Evolutionary conservation across 2,888 invertebrate genomes (phyloP).

Genomic region (Drosophila paranaensis): DNA sequence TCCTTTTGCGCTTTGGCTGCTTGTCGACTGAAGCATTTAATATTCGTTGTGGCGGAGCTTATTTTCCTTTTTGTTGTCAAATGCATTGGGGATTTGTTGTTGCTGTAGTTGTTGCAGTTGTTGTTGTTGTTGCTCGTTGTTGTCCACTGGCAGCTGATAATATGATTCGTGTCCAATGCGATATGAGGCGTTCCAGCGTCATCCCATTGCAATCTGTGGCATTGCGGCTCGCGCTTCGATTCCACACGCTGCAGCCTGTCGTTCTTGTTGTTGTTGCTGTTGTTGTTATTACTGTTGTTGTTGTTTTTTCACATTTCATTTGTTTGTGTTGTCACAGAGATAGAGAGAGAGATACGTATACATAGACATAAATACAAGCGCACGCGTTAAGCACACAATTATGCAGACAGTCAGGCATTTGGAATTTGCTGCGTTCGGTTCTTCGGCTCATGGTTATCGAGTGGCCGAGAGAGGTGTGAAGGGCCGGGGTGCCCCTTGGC

Average conservation of each 20-base stretch:
- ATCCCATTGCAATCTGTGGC: constrained; percentile 55
- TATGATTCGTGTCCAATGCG: constrained; percentile 74
- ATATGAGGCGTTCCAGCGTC: constrained; percentile 60
- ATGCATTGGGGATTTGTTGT: constrained; percentile 50
- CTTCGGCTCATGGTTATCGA: constrained; percentile 8
- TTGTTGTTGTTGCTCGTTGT: constrained; percentile 29
- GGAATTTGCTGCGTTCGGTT: constrained; percentile 59
- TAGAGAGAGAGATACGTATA: constrained; percentile 26
- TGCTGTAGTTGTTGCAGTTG: constrained; percentile 32
- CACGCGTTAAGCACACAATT: constrained; percentile 80
- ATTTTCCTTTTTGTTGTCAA: constrained; percentile 33
- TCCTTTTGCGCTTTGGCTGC: neutral
- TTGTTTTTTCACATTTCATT: constrained; percentile 59
- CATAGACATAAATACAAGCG: constrained; percentile 38
- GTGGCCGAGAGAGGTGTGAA: constrained; percentile 5
- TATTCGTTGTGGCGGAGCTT: neutral
- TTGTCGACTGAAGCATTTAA: constrained; percentile 25
- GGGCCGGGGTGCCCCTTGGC: neutral
- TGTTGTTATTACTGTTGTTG: constrained; percentile 58
- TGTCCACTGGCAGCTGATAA: constrained; percentile 61
- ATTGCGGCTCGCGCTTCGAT: constrained; percentile 56
- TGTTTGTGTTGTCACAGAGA: constrained; percentile 61
- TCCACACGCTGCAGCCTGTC: constrained; percentile 38
- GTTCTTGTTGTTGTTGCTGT: constrained; percentile 43
- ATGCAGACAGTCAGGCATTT: constrained; percentile 78